Conservation (phyloP, 1,140 invertebrate species). For the Daktulosphaira vitifoliae region DNA sequence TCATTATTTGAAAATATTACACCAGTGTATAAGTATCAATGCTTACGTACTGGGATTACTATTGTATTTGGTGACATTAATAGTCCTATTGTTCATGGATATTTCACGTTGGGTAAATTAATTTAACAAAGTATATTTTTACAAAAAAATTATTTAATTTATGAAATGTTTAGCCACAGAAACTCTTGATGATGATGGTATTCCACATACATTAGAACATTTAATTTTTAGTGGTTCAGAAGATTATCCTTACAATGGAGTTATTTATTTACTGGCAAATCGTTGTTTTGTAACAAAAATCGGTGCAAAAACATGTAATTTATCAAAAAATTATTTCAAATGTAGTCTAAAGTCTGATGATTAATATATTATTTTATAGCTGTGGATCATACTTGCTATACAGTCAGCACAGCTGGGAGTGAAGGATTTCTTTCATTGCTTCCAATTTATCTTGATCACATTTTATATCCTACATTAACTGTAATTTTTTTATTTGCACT, state of each 20-base stretch:
- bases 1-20: constrained; percentile 59
- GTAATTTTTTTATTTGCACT: constrained; percentile 47
- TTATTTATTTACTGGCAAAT: constrained; percentile 79
- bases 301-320: constrained; percentile 63
- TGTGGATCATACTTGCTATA: constrained; percentile 82
- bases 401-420: constrained; percentile 74
- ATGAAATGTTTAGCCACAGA: constrained; percentile 61
- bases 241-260: constrained; percentile 81
- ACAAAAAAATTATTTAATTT: background rate
- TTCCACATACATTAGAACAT: constrained; percentile 88
- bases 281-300: constrained; percentile 81
- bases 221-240: constrained; percentile 84
- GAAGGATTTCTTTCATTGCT: constrained; percentile 80
- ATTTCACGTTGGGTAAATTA: constrained; percentile 73
- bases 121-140: background rate
- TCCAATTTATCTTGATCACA: constrained; percentile 84
- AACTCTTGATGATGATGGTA: constrained; percentile 80
- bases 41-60: constrained; percentile 64
- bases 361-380: constrained; percentile 43
- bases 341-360: background rate
- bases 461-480: constrained; percentile 72
- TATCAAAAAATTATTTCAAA: background rate
- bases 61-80: constrained; percentile 74
- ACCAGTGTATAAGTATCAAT: constrained; percentile 73
- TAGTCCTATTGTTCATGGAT: constrained; percentile 76